Evolutionary conservation across 2,888 invertebrate species (phyloP), one percentile per base, ranked within the genome.

Genomic region (Tinea pellionella): DNA sequence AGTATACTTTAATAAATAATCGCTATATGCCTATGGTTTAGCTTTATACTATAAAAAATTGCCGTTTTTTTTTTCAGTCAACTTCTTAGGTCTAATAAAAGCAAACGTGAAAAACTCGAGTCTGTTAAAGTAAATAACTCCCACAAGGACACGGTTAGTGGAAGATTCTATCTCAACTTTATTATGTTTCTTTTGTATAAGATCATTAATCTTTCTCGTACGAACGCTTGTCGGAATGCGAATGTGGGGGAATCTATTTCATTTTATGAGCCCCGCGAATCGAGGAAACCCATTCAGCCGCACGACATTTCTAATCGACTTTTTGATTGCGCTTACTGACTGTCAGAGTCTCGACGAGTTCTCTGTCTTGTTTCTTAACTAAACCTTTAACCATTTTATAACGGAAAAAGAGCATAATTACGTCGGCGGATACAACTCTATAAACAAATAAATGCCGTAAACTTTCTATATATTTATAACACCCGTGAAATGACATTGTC

Each of bases 121-220:
- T 73, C 74, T 69, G 69, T 75, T 16, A 73, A 72, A 84, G 83
- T 83, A 86, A 86, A 86, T 86, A 85, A 82, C 83, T 84, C 84
- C 83, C 86, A 71, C 86, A 86, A 86, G 85, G 86, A 87, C 86
- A 85, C 86, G 80, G 86, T 85, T 85, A 86, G 86, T 82, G 82
- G 85, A 72, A 86, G 86, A 87, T 87, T 80, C 82, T 85, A 87
- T 87, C 86, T 86, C 77, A 78, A 80, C 78, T 85, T 86, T 87
- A 86, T 87, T 87, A 86, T 86, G 86, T 87, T 87, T 85, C 85
- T 86, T 87, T 86, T 87, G 86, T 85, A 65, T 64, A 63, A 64
- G 87, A 86, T 86, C 87, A 87, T 87, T 87, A 87, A 87, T 87
- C 87, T 87, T 86, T 86, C 84, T 83, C 84, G 86, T 85, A 84